phyloP scores from a whole-genome alignment of 2,797 vertebrate genomes.

The Enteromius treurensis region DNA sequence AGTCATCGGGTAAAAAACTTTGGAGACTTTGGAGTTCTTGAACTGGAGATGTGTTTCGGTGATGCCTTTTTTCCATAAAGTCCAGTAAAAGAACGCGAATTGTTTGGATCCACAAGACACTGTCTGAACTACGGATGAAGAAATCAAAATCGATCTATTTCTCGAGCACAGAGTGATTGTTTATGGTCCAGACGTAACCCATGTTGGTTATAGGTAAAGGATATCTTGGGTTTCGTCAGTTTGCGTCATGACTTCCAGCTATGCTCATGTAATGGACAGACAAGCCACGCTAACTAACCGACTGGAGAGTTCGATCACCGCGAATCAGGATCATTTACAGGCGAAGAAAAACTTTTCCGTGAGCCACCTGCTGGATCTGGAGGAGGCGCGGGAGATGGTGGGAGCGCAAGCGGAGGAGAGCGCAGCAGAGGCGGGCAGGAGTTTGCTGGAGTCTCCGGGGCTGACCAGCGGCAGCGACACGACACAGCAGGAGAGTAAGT shows the following conservation, averaged over 20 bases:
- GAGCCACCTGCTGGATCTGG: slow-evolving; percentile 98
- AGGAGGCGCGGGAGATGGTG: slow-evolving; percentile 93
- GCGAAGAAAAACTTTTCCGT: slow-evolving; percentile 99
- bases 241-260: slow-evolving; percentile 92
- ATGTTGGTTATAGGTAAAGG: slow-evolving; percentile 37
- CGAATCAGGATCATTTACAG: slow-evolving; percentile 91
- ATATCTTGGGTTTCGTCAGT: slow-evolving; percentile 29
- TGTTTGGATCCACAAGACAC: background rate
- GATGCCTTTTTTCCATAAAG: slow-evolving; percentile 27
- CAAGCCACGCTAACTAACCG: slow-evolving; percentile 85
- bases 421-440: slow-evolving; percentile 88
- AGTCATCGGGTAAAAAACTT: slow-evolving; percentile 16
- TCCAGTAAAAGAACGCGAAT: background rate
- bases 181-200: background rate
- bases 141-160: slow-evolving; percentile 9
- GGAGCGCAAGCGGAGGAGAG: slow-evolving; percentile 89
- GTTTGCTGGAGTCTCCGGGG: slow-evolving; percentile 92
- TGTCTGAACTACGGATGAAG: slow-evolving; percentile 29
- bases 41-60: slow-evolving; percentile 11
- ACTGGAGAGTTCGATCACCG: slow-evolving; percentile 86
- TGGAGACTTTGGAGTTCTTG: slow-evolving; percentile 19
- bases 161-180: slow-evolving; percentile 24
- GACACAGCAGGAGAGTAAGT: slow-evolving; percentile 97
- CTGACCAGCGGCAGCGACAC: slow-evolving; percentile 98
- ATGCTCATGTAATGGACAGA: slow-evolving; percentile 94